Evolutionary conservation across 2,113 vertebrate species (phyloP), one percentile per base, ranked within the genome.

Genomic region (Myocastor coypus): DNA sequence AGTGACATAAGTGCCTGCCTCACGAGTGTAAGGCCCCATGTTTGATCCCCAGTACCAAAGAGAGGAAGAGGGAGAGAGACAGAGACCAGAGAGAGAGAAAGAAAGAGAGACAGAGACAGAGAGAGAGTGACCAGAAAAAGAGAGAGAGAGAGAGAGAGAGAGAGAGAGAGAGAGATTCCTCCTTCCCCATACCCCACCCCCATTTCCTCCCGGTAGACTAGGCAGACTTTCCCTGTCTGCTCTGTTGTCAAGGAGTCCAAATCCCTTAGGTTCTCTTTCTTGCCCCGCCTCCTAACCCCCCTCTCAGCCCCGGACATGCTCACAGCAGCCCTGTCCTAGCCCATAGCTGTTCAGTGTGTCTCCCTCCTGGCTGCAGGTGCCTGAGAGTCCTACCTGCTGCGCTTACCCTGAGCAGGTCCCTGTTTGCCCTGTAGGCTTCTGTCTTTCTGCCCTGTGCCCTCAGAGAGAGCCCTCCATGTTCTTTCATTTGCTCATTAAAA

Each of bases 371-470:
- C 2, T 34, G 14, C 12, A 78, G 22, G 40, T 1, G 1, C 14
- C 12, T 68, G 19, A 4, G 30, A n/a, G 46, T 83, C 83, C 59
- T 16, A 0, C 37, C 71, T 84, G 78, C 52, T 22, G 32, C 42
- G 50, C 7, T 73, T 26, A 1, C 26, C 26, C 14, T 0, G 0
- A 16, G 28, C 57, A 32, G 0, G 0, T 30, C 22, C 42, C 55
- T 6, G 4, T 16, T 64, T 26, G 14, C 46, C 61, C 75, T 37
- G 26, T 24, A 22, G 57, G 50, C n/a, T 64, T n/a, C 2, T 0
- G 6, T 87, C 37, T 37, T 1, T 13, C 66, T 16, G 9, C 5
- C 46, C 57, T 40, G 30, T 4, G 3, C 57, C 64, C 84, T 34
- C 42, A 46, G 57, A 55, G 4, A 37, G 30, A 40, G 57, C 34